Conservation (phyloP, 37 sponge, comb jelly and placozoan species). For the Diacarnus erythraeanus region DNA sequence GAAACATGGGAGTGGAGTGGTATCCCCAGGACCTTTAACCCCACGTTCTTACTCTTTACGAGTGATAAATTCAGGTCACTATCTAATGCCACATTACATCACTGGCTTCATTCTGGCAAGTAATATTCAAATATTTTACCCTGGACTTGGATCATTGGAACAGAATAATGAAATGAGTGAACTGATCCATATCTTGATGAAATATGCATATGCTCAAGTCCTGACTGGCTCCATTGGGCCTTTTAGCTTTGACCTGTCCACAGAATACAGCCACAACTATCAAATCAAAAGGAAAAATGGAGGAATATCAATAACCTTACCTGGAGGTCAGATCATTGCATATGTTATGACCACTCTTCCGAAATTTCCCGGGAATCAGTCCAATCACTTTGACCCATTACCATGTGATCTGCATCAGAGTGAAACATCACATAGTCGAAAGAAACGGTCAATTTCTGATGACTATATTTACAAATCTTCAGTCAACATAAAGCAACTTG, state of each 20-base stretch:
- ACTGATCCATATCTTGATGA: conserved; percentile 15
- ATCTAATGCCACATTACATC: conserved; percentile 17
- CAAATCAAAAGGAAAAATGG: conserved; percentile 13
- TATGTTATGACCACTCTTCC: conserved; percentile 3
- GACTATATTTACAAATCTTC: background rate
- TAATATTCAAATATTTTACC: conserved; percentile 7
- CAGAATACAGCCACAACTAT: background rate
- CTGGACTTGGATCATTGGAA: conserved; percentile 11
- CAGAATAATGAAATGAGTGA: background rate
- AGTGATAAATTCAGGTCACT: conserved; percentile 9
- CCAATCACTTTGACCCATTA: background rate
- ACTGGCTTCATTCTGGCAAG: conserved; percentile 16
- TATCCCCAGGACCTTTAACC: conserved; percentile 22
- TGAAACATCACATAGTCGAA: background rate
- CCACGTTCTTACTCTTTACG: conserved; percentile 8
- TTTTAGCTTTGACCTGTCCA: conserved; percentile 1
- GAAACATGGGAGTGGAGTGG: conserved; percentile 7
- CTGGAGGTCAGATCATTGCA: conserved; percentile 23
- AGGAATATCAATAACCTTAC: conserved; percentile 2
- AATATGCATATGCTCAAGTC: conserved; percentile 20
- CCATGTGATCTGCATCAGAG: background rate
- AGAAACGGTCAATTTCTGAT: background rate
- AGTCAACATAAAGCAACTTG: background rate
- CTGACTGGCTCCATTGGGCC: conserved; percentile 21
- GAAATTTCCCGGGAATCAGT: conserved; percentile 12